A percentile compares a stretch with the other conserved stretches of the same genome.
Conservation (phyloP, 1,140 invertebrate genomes). For the Brachionus asplanchnoidis region DNA sequence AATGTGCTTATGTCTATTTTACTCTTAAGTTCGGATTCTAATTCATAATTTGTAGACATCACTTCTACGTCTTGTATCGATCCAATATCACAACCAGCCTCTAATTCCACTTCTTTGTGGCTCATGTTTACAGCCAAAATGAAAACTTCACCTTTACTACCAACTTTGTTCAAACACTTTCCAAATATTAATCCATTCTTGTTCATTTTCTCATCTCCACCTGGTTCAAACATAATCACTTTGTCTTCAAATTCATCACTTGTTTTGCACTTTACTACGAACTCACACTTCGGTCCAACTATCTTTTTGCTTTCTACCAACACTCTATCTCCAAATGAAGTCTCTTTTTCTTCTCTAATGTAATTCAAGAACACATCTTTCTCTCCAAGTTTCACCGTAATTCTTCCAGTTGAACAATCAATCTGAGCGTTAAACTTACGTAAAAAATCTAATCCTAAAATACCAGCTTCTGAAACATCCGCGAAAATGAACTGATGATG, state of each 20-base stretch:
- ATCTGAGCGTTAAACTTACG: not conserved
- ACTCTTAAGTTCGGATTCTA: not conserved
- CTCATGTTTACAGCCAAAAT: not conserved
- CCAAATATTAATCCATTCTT: not conserved
- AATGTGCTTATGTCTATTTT: not conserved
- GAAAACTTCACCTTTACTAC: not conserved
- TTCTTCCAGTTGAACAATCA: not conserved
- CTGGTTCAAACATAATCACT: not conserved
- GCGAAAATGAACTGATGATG: conserved; percentile 6
- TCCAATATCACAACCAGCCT: not conserved
- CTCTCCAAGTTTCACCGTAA: not conserved
- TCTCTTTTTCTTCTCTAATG: not conserved
- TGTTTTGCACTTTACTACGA: not conserved
- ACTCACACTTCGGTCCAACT: not conserved
- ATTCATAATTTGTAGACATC: not conserved
- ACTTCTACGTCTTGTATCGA: not conserved
- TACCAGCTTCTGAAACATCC: not conserved
- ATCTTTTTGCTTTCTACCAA: not conserved
- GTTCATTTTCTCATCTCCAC: not conserved
- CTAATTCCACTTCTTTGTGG: not conserved
- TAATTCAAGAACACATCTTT: not conserved
- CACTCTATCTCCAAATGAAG: not conserved
- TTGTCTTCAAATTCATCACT: not conserved
- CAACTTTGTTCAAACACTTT: not conserved
- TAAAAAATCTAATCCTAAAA: conserved; percentile 22